Conservation (phyloP, 1,140 invertebrate species). For the Anoplolepis gracilipes region DNA sequence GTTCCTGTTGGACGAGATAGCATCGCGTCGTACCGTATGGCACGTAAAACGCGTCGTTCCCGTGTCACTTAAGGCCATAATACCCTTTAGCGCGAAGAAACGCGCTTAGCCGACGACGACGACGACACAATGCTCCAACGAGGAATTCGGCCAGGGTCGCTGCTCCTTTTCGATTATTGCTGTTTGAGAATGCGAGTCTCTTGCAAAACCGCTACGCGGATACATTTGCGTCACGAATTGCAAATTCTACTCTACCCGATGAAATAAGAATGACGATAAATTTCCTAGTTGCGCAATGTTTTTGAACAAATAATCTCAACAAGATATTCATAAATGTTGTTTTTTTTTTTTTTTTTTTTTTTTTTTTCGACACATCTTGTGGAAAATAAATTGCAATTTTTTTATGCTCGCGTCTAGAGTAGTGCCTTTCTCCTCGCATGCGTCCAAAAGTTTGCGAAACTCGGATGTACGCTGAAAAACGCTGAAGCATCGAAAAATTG, state of each 20-base stretch:
- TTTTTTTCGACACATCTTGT: neutral
- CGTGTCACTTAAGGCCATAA: constrained; percentile 55
- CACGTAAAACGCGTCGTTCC: constrained; percentile 48
- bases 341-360: too few species aligned
- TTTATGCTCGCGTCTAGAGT: neutral
- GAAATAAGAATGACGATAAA: neutral
- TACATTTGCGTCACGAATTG: neutral
- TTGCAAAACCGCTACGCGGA: neutral
- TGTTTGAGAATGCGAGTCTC: neutral
- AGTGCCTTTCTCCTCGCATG: neutral
- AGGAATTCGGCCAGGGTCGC: constrained; percentile 47
- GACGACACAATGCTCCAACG: constrained; percentile 20
- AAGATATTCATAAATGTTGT: neutral
- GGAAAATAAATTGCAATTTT: neutral
- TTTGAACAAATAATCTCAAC: neutral
- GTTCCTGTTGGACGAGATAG: constrained; percentile 39
- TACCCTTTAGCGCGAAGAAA: constrained; percentile 14
- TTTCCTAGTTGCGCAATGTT: neutral
- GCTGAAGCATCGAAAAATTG: neutral
- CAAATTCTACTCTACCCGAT: neutral
- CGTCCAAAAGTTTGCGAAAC: neutral
- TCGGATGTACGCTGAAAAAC: neutral
- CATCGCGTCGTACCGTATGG: constrained; percentile 45
- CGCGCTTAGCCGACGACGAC: constrained; percentile 31
- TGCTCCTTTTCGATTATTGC: neutral